These are phyloP conservation scores for Prorops nasuta DNA, from an alignment of 1,140 invertebrate species.

Conservation along the genomic window DNA sequence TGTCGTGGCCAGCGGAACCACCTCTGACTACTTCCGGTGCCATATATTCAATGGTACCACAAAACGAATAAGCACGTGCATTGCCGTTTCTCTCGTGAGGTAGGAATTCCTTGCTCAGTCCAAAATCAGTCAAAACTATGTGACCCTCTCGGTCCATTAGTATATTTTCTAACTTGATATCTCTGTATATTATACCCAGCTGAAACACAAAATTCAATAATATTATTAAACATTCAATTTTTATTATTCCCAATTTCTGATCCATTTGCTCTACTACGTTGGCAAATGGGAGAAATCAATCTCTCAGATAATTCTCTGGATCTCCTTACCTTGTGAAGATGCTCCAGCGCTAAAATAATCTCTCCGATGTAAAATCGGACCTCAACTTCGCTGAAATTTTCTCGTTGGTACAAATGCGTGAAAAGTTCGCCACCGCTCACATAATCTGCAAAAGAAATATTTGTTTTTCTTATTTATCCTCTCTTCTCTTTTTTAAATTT, in stretches of 20 bases:
- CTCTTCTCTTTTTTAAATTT: not conserved
- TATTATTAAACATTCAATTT: slow-evolving; percentile 3
- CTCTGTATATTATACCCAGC: slow-evolving; percentile 93
- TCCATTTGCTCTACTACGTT: slow-evolving; percentile 3
- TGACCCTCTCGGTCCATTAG: slow-evolving; percentile 84
- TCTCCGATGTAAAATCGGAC: slow-evolving; percentile 89
- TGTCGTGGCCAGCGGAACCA: slow-evolving; percentile 82
- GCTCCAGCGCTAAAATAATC: slow-evolving; percentile 87
- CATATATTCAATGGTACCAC: slow-evolving; percentile 97
- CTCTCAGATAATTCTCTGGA: too few relatives aligned
- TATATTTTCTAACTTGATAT: slow-evolving; percentile 94
- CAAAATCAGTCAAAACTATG: slow-evolving; percentile 89
- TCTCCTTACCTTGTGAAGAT: slow-evolving; percentile 81
- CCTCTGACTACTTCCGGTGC: slow-evolving; percentile 88
- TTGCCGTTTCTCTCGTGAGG: slow-evolving; percentile 61
- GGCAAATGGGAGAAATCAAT: not conserved
- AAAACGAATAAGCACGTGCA: slow-evolving; percentile 89
- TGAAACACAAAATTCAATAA: slow-evolving; percentile 56
- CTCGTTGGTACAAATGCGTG: slow-evolving; percentile 85
- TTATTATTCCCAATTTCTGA: too few relatives aligned
- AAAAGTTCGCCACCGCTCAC: slow-evolving; percentile 91
- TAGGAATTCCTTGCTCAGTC: slow-evolving; percentile 85
- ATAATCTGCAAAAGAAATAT: slow-evolving; percentile 71
- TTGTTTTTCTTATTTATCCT: not conserved
- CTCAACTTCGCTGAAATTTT: slow-evolving; percentile 80